Percentiles rank a stretch among this genome's conserved stretches.
Conservation (phyloP, 2,797 vertebrate species). For the Cheirogaleus major region DNA sequence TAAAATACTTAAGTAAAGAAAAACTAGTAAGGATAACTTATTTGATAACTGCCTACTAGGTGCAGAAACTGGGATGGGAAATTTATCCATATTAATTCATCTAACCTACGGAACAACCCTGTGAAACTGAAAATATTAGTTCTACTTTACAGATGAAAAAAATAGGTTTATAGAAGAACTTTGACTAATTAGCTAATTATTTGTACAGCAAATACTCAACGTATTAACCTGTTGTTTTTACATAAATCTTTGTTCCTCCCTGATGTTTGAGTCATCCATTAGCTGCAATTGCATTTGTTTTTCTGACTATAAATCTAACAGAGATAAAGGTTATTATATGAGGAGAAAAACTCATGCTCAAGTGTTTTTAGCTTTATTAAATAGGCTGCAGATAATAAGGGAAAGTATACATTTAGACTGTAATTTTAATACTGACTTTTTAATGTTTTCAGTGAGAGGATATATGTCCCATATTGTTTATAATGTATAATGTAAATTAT, state of each 20-base stretch:
- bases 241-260: neutral
- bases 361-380: neutral
- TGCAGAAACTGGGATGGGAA: neutral
- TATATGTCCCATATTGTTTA: neutral
- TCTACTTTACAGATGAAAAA: neutral
- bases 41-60: neutral
- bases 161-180: neutral
- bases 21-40: neutral
- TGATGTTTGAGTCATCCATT: neutral
- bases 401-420: neutral
- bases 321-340: neutral
- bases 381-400: neutral
- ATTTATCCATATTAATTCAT: neutral
- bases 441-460: neutral
- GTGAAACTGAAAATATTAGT: neutral
- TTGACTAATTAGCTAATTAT: neutral
- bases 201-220: neutral
- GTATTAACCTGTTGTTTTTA: neutral
- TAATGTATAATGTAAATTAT: neutral
- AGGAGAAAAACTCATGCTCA: neutral
- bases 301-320: conserved; percentile 5
- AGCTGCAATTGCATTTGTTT: conserved; percentile 42
- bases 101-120: neutral
- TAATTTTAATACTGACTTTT: conserved; percentile 22
- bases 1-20: neutral